A percentile compares a stretch with the other conserved stretches of the same genome.
phyloP scores from a whole-genome alignment of 1,140 invertebrate genomes.

The Ganaspis sp. region DNA sequence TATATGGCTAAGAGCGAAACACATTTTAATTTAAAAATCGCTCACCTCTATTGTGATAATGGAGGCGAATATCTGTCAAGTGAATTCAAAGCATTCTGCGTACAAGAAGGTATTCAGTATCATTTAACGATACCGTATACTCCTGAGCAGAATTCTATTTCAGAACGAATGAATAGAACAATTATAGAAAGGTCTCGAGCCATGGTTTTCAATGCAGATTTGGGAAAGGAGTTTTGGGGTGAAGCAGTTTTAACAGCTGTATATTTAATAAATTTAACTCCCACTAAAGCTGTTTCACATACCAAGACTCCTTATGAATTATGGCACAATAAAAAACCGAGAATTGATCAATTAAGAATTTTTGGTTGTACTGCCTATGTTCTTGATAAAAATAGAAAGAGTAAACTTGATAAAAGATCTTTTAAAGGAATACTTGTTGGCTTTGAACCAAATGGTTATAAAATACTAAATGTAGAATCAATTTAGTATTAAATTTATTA shows the following conservation, averaged over 20 bases:
- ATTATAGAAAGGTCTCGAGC: not conserved
- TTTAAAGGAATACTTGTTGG: conserved; percentile 68
- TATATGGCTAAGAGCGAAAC: conserved; percentile 8
- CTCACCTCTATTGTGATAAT: conserved; percentile 61
- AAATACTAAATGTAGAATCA: conserved; percentile 64
- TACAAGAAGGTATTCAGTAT: conserved; percentile 44
- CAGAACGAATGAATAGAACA: conserved; percentile 26
- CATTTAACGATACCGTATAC: conserved; percentile 67
- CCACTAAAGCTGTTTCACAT: not conserved
- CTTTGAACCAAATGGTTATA: conserved; percentile 73
- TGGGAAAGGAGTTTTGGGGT: not conserved
- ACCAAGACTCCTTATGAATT: conserved; percentile 44
- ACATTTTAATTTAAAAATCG: conserved; percentile 54
- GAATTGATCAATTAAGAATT: conserved; percentile 69
- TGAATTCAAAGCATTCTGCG: conserved; percentile 33
- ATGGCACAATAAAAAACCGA: conserved; percentile 62
- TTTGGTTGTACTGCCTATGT: conserved; percentile 72
- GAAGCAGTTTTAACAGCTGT: not conserved
- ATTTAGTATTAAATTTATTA: conserved; percentile 62
- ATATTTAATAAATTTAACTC: not conserved
- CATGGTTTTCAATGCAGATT: not conserved
- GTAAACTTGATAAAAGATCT: conserved; percentile 70
- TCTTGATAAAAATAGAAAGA: conserved; percentile 65
- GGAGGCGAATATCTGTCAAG: too few relatives aligned
- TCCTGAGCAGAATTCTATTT: conserved; percentile 69